Conservation (phyloP, 1,140 invertebrate species). For the Copidosoma floridanum region DNA sequence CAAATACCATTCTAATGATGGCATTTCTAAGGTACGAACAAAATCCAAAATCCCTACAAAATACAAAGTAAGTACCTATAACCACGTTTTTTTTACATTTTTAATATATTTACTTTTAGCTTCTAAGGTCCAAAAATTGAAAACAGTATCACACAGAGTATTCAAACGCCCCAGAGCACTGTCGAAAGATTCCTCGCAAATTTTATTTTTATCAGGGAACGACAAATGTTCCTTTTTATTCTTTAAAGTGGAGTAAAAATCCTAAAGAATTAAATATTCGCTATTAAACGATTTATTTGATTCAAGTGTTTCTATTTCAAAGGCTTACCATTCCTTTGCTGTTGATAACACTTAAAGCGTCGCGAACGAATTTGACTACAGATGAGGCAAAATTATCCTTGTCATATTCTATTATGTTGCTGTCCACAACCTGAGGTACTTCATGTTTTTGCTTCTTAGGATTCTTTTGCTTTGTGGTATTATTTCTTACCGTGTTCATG, state of each 20-base stretch:
- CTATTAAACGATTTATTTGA: neutral
- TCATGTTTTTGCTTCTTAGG: too few relatives aligned
- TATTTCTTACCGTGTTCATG: too few relatives aligned
- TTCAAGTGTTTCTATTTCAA: neutral
- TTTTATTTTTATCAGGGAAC: neutral
- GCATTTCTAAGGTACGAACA: neutral
- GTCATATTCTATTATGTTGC: neutral
- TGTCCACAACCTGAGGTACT: too few relatives aligned
- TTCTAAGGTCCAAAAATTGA: constrained; percentile 12
- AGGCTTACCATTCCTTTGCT: neutral
- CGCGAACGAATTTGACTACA: neutral
- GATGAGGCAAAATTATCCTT: neutral
- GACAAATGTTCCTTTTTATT: neutral
- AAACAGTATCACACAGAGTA: neutral
- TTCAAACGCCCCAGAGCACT: neutral
- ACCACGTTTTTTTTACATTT: neutral
- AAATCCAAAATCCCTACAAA: constrained; percentile 1
- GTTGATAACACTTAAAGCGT: constrained; percentile 1
- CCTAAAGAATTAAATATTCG: neutral
- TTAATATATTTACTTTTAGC: neutral
- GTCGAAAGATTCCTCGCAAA: constrained; percentile 8
- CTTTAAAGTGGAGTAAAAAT: neutral
- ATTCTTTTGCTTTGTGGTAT: too few relatives aligned
- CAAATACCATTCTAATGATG: constrained; percentile 5
- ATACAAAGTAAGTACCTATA: neutral